Conservation (phyloP, 92 coral and sea anemone genomes). For the Muricea muricata region DNA sequence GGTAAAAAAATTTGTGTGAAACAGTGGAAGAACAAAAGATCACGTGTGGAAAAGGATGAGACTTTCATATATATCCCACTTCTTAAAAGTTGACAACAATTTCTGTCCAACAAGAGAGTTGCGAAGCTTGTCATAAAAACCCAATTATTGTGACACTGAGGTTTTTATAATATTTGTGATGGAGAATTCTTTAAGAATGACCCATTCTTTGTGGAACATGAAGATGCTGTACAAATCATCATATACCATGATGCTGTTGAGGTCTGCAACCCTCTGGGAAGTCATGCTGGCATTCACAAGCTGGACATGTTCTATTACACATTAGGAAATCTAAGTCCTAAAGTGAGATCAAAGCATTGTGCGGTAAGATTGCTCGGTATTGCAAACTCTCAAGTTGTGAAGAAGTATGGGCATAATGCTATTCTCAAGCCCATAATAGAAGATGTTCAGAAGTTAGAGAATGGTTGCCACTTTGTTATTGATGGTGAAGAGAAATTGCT, state of each 20-base stretch:
- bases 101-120: background rate
- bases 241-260: slow-evolving; percentile 56
- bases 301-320: slow-evolving; percentile 26
- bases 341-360: background rate
- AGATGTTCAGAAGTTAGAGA: background rate
- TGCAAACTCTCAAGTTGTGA: background rate
- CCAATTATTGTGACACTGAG: background rate
- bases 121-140: slow-evolving; percentile 4
- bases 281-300: slow-evolving; percentile 2
- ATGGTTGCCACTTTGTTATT: background rate
- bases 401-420: slow-evolving; percentile 15
- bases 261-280: slow-evolving; percentile 58
- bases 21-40: background rate
- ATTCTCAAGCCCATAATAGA: background rate
- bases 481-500: background rate
- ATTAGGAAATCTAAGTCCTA: background rate
- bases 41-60: background rate
- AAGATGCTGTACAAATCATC: slow-evolving; percentile 45
- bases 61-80: background rate
- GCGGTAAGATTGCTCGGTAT: background rate
- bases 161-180: slow-evolving; percentile 32
- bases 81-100: background rate
- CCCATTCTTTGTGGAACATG: slow-evolving; percentile 27
- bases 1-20: background rate
- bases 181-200: slow-evolving; percentile 51